These are phyloP conservation scores for Microcebus ravelobensis DNA, from an alignment of 2,113 vertebrate genomes.

Conservation along the genomic window DNA sequence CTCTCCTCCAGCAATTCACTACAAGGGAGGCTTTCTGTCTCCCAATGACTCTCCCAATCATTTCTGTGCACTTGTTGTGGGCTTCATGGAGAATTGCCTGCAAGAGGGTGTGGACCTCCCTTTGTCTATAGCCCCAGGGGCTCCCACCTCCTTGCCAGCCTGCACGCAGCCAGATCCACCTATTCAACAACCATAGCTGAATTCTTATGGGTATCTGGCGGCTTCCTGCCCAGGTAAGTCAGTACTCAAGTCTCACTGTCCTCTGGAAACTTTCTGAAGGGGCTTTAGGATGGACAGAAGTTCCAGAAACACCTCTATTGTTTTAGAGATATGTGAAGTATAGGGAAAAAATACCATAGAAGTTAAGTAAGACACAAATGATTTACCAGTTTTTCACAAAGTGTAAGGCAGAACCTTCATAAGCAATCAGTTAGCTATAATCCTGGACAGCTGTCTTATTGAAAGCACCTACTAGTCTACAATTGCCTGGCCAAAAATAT, in stretches of 20 bases:
- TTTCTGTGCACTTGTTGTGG: not conserved
- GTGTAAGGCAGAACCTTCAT: not conserved
- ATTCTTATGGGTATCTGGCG: not conserved
- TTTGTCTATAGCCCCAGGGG: not conserved
- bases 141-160: not conserved
- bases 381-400: not conserved
- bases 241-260: not conserved
- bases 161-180: not conserved
- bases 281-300: not conserved
- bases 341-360: not conserved
- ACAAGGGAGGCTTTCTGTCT: not conserved
- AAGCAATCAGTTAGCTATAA: not conserved
- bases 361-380: constrained; percentile 18
- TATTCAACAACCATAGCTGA: not conserved
- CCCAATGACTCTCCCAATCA: not conserved
- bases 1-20: not conserved
- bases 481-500: not conserved
- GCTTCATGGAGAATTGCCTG: not conserved
- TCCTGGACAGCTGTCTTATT: not conserved
- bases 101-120: not conserved
- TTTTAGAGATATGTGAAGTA: constrained; percentile 11
- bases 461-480: not conserved
- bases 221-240: not conserved
- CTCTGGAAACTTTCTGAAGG: not conserved
- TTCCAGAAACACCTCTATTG: not conserved